Conservation (phyloP, 2,113 vertebrate species). For the Notothenia coriiceps region DNA sequence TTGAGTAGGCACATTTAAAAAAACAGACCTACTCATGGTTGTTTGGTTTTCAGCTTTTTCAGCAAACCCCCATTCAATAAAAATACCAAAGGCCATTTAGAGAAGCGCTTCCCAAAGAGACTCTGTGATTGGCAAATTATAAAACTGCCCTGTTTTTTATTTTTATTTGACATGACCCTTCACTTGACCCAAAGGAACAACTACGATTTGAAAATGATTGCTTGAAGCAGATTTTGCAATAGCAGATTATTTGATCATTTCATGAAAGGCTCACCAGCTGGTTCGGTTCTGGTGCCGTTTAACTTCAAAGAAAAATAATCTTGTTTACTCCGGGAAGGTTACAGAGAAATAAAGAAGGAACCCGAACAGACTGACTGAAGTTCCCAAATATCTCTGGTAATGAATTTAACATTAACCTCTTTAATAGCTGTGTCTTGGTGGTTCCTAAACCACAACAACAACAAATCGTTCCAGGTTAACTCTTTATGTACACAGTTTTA, state of each 20-base stretch:
- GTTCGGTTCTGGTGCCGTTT: not conserved
- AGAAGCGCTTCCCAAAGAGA: not conserved
- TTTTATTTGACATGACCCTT: not conserved
- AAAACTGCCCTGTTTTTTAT: not conserved
- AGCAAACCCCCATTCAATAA: not conserved
- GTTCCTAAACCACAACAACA: not conserved
- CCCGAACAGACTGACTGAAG: not conserved
- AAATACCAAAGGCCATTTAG: not conserved
- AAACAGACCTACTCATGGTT: not conserved
- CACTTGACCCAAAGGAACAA: not conserved
- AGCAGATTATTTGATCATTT: not conserved
- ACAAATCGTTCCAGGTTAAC: no score
- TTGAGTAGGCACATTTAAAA: not conserved
- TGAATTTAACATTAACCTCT: not conserved
- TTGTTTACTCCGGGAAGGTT: no score
- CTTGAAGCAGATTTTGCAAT: not conserved
- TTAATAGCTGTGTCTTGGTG: not conserved
- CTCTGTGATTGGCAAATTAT: not conserved
- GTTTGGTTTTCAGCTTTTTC: slow-evolving; percentile 3
- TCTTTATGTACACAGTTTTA: no score
- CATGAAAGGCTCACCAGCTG: not conserved
- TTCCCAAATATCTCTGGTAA: not conserved
- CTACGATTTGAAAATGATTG: not conserved
- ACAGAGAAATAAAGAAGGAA: not conserved
- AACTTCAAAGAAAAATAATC: not conserved